These are phyloP conservation scores for Ctenicera cuprea DNA, from an alignment of 2,888 invertebrate species.

Conservation along the genomic window DNA sequence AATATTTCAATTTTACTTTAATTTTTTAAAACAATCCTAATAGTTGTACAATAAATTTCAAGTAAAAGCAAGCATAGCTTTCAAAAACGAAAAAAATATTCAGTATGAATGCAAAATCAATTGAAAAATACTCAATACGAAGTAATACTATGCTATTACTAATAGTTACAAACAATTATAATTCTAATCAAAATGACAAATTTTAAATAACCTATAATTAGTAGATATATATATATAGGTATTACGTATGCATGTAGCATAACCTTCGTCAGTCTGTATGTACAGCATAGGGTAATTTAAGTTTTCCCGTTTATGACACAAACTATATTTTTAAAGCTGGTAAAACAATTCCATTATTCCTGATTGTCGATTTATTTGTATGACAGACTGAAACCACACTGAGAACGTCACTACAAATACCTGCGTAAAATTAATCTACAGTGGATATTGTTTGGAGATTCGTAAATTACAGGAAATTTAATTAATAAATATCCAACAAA, in stretches of 20 bases:
- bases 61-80: slow-evolving; percentile 3
- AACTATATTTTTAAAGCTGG: slow-evolving; percentile 24
- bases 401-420: background rate
- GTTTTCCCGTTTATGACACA: slow-evolving; percentile 16
- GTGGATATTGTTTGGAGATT: background rate
- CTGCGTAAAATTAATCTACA: too few species aligned
- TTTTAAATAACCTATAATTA: slow-evolving; percentile 13
- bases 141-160: slow-evolving; percentile 32
- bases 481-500: too few species aligned
- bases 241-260: slow-evolving; percentile 19
- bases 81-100: background rate
- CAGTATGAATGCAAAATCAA: slow-evolving; percentile 3
- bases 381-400: background rate
- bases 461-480: background rate
- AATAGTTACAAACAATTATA: slow-evolving; percentile 20
- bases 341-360: slow-evolving; percentile 27
- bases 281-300: slow-evolving; percentile 6
- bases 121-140: slow-evolving; percentile 3
- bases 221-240: background rate
- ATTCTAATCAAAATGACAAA: slow-evolving; percentile 27
- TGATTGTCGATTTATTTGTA: slow-evolving; percentile 41
- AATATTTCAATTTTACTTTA: slow-evolving; percentile 14
- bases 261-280: slow-evolving; percentile 29
- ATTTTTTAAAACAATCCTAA: slow-evolving; percentile 37
- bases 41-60: slow-evolving; percentile 27